phyloP scores from a whole-genome alignment of 2,888 invertebrate genomes.

The Cyclophora albipunctata region DNA sequence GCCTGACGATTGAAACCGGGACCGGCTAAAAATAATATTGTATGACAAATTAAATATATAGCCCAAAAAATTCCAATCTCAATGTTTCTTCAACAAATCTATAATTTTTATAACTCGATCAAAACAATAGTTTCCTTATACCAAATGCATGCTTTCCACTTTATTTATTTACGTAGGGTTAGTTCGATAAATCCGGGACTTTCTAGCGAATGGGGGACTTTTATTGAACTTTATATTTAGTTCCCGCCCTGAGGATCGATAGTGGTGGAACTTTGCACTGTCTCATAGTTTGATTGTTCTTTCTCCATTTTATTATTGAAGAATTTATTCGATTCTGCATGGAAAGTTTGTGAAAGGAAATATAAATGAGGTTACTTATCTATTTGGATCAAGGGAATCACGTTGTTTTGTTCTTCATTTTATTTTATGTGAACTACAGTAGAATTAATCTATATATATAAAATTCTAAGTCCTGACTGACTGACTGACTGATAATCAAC shows the following conservation, averaged over 20 bases:
- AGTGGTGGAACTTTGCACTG: conserved; percentile 45
- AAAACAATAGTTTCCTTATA: conserved; percentile 65
- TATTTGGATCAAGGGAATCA: too few relatives aligned
- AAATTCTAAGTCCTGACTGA: too few relatives aligned
- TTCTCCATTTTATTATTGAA: background rate
- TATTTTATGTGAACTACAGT: too few relatives aligned
- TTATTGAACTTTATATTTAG: conserved; percentile 72
- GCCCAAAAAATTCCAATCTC: too few relatives aligned
- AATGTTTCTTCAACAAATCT: conserved; percentile 2
- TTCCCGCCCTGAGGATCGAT: conserved; percentile 64
- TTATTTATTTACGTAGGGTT: conserved; percentile 75
- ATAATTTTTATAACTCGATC: conserved; percentile 14
- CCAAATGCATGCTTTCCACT: conserved; percentile 66
- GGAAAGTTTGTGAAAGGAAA: too few relatives aligned
- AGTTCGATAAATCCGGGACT: conserved; percentile 71
- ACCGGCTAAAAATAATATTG: too few relatives aligned
- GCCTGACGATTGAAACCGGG: too few relatives aligned
- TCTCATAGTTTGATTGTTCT: conserved; percentile 13
- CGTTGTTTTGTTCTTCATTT: too few relatives aligned
- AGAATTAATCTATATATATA: too few relatives aligned
- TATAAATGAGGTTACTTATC: too few relatives aligned
- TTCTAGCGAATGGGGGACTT: conserved; percentile 62
- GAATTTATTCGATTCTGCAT: conserved; percentile 13
- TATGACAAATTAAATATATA: too few relatives aligned
- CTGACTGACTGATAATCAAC: too few relatives aligned